Conservation (phyloP, 2,113 vertebrate species). For the Ranitomeya variabilis region DNA sequence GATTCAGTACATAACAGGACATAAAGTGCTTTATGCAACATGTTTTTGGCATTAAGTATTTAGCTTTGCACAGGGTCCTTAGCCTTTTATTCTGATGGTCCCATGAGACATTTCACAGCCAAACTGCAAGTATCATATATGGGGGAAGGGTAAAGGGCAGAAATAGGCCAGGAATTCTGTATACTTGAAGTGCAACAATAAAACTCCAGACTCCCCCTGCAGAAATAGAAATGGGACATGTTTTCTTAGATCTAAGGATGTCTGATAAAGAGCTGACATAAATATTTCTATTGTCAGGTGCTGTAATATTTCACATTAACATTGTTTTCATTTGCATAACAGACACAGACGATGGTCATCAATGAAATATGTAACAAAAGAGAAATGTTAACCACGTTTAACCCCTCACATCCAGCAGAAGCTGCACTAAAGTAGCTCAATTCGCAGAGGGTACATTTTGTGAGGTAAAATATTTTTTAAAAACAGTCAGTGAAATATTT, state of each 20-base stretch:
- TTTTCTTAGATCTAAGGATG: neutral
- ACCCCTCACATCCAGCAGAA: neutral
- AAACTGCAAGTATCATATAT: neutral
- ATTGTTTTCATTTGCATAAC: neutral
- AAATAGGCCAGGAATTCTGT: neutral
- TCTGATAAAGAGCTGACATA: neutral
- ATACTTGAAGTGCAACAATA: neutral
- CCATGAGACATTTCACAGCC: slow-evolving; percentile 34
- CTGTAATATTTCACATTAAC: neutral
- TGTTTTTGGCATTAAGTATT: neutral
- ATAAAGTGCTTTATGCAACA: slow-evolving; percentile 1
- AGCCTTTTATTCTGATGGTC: neutral
- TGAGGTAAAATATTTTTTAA: too few species aligned
- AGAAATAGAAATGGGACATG: neutral
- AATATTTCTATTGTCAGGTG: neutral
- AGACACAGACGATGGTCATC: neutral
- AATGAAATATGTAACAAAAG: neutral
- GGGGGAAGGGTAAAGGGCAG: neutral
- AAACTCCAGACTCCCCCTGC: neutral
- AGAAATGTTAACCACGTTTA: neutral
- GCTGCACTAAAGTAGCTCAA: too few species aligned
- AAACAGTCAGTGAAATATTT: too few species aligned
- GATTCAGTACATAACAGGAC: neutral
- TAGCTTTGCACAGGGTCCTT: neutral
- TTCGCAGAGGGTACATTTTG: too few species aligned